phyloP scores from a whole-genome alignment of 35 echinoderm and acorn worm species.

The Strongylocentrotus purpuratus region DNA sequence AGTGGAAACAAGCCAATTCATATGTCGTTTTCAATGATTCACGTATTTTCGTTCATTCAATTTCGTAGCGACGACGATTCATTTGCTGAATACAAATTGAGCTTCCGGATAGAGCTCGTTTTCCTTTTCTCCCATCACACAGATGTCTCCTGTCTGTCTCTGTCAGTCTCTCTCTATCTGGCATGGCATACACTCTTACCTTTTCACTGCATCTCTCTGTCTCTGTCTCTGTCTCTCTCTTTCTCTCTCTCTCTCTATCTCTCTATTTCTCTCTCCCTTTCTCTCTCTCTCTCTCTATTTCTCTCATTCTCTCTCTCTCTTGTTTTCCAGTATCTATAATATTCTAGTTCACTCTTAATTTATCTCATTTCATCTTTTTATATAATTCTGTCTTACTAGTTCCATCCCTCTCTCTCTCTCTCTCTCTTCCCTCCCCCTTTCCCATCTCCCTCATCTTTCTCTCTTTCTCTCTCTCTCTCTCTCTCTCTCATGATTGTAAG shows the following conservation, averaged over 20 bases:
- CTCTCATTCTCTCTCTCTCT: too few relatives aligned
- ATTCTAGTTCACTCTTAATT: neutral
- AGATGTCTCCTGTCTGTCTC: neutral
- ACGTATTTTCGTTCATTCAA: neutral
- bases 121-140: neutral
- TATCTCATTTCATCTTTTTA: neutral
- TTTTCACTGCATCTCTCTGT: neutral
- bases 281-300: neutral
- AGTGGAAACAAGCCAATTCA: neutral
- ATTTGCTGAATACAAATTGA: constrained; percentile 13
- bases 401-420: too few relatives aligned
- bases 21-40: neutral
- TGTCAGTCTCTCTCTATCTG: neutral
- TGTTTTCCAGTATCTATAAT: neutral
- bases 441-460: neutral
- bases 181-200: too few relatives aligned
- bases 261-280: neutral
- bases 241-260: too few relatives aligned
- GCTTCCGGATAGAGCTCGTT: neutral
- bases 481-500: neutral
- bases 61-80: neutral
- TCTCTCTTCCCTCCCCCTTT: neutral
- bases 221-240: neutral
- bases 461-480: neutral
- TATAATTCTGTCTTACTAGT: neutral